Evolutionary conservation across 2,888 invertebrate species (phyloP).

Genomic region (Pterostichus madidus): DNA sequence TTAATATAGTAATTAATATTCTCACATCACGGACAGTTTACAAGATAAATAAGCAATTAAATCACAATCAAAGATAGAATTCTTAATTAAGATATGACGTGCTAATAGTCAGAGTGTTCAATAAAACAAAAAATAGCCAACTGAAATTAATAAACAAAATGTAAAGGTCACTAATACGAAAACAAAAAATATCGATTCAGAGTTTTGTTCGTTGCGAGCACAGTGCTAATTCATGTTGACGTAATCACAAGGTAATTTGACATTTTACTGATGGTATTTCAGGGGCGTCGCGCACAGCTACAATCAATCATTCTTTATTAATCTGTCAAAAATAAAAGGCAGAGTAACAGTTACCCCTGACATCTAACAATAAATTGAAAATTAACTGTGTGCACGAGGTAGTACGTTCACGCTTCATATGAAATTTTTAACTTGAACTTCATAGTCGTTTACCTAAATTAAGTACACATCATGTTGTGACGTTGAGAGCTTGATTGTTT

Average conservation of each 20-base stretch:
- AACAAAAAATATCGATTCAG: slow-evolving; percentile 37
- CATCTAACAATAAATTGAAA: slow-evolving; percentile 59
- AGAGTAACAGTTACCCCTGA: slow-evolving; percentile 64
- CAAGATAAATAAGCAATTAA: slow-evolving; percentile 44
- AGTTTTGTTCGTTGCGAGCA: slow-evolving; percentile 10
- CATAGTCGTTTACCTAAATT: no score
- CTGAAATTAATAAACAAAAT: slow-evolving; percentile 44
- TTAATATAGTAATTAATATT: slow-evolving; percentile 41
- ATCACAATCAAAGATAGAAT: slow-evolving; percentile 22
- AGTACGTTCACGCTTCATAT: not conserved
- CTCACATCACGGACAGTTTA: slow-evolving; percentile 35
- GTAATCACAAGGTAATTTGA: slow-evolving; percentile 66
- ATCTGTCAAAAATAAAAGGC: slow-evolving; percentile 68
- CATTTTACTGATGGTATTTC: slow-evolving; percentile 63
- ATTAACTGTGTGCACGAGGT: slow-evolving; percentile 28
- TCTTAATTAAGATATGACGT: slow-evolving; percentile 53
- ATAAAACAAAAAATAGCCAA: slow-evolving; percentile 12
- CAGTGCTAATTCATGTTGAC: slow-evolving; percentile 62
- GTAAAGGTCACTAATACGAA: slow-evolving; percentile 40
- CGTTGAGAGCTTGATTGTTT: no score
- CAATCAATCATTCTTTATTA: slow-evolving; percentile 68
- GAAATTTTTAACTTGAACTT: not conserved
- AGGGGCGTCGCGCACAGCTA: slow-evolving; percentile 51
- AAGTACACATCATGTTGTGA: no score
- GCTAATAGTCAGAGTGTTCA: not conserved